These are phyloP conservation scores for Pangasius larnaudii DNA, from an alignment of 2,797 vertebrate genomes.

Conservation along the genomic window DNA sequence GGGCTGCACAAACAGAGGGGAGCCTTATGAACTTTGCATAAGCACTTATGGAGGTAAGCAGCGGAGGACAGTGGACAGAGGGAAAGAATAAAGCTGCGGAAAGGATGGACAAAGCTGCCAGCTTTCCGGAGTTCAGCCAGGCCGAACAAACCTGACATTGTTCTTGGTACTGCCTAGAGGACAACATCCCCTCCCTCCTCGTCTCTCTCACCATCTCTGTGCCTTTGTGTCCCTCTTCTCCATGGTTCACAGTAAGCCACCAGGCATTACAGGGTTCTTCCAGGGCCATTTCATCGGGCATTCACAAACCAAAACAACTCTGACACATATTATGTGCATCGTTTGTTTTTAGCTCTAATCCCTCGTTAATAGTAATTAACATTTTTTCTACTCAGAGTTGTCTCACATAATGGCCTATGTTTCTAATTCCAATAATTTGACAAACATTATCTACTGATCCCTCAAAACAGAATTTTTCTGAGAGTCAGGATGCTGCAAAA, in stretches of 20 bases:
- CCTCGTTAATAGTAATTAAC: not conserved
- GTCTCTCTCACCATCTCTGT: slow-evolving; percentile 55
- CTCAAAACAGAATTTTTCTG: not conserved
- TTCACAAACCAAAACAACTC: slow-evolving; percentile 39
- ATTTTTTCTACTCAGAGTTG: not conserved
- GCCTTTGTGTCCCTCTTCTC: slow-evolving; percentile 25
- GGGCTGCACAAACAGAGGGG: slow-evolving; percentile 75
- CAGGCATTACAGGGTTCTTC: slow-evolving; percentile 36
- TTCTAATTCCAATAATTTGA: not conserved
- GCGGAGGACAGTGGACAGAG: slow-evolving; percentile 62
- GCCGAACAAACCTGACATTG: slow-evolving; percentile 79
- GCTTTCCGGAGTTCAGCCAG: slow-evolving; percentile 73
- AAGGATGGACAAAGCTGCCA: slow-evolving; percentile 73
- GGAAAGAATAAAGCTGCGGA: slow-evolving; percentile 58
- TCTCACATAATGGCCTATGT: not conserved
- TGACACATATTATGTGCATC: slow-evolving; percentile 38
- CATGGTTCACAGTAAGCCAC: slow-evolving; percentile 40
- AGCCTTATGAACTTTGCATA: slow-evolving; percentile 84
- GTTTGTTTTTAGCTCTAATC: slow-evolving; percentile 13
- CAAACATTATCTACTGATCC: not conserved
- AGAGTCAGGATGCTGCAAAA: not conserved
- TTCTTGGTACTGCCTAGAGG: slow-evolving; percentile 64
- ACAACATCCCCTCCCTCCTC: slow-evolving; percentile 34
- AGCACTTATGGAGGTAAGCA: slow-evolving; percentile 72
- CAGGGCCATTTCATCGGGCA: slow-evolving; percentile 38